Conservation (phyloP, 35 echinoderm and acorn worm species). For the Apostichopus japonicus region DNA sequence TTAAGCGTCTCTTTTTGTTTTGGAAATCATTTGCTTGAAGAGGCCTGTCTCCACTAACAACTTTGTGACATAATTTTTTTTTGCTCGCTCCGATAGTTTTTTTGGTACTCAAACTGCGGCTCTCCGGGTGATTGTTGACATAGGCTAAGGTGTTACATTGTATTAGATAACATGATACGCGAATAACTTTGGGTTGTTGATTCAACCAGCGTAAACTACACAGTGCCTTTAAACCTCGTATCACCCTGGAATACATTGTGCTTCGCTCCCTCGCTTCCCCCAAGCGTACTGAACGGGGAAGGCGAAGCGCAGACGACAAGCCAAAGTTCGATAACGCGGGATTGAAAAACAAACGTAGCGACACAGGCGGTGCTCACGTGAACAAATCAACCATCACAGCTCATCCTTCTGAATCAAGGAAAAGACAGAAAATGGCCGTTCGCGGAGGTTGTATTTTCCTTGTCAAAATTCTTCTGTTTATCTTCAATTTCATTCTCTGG, state of each 20-base stretch:
- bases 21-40: background rate
- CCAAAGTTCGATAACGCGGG: constrained; percentile 29
- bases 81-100: background rate
- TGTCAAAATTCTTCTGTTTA: constrained; percentile 73
- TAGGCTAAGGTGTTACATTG: constrained; percentile 38
- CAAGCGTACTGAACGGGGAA: constrained; percentile 60
- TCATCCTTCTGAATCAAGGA: constrained; percentile 6
- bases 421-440: constrained; percentile 69
- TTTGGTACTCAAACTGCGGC: background rate
- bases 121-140: constrained; percentile 28
- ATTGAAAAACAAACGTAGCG: constrained; percentile 15
- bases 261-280: constrained; percentile 60
- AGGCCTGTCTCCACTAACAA: background rate
- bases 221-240: constrained; percentile 42
- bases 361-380: constrained; percentile 37
- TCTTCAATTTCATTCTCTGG: constrained; percentile 80
- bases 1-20: background rate
- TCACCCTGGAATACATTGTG: constrained; percentile 64
- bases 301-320: constrained; percentile 49
- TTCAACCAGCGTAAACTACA: constrained; percentile 38
- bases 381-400: background rate
- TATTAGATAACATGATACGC: constrained; percentile 20
- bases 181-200: background rate
- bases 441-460: constrained; percentile 66
- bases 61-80: background rate